Conservation (phyloP, 2,113 vertebrate genomes). For the Siniperca chuatsi region DNA sequence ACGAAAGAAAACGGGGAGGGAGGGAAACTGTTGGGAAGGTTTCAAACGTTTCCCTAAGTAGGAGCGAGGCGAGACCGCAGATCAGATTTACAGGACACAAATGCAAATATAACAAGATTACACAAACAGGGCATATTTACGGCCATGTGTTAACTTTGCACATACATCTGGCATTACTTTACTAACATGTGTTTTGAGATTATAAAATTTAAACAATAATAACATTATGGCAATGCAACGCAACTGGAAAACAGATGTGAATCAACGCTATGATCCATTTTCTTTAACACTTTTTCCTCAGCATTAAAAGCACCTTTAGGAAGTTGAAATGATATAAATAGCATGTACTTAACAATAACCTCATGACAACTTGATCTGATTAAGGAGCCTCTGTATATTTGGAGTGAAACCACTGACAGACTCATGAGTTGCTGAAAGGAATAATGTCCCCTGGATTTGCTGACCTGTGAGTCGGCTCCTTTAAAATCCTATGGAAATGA, state of each 20-base stretch:
- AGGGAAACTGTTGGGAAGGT: slow-evolving; percentile 56
- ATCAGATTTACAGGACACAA: slow-evolving; percentile 58
- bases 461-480: slow-evolving; percentile 8
- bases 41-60: slow-evolving; percentile 58
- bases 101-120: slow-evolving; percentile 46
- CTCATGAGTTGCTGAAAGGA: slow-evolving; percentile 25
- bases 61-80: slow-evolving; percentile 41
- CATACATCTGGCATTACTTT: slow-evolving; percentile 55
- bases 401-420: slow-evolving; percentile 32
- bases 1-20: slow-evolving; percentile 40
- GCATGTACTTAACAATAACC: slow-evolving; percentile 44
- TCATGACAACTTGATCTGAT: slow-evolving; percentile 52
- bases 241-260: slow-evolving; percentile 59
- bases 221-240: slow-evolving; percentile 26
- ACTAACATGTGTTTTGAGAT: slow-evolving; percentile 26
- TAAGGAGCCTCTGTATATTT: slow-evolving; percentile 23
- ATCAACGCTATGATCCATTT: not conserved
- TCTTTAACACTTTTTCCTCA: not conserved
- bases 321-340: slow-evolving; percentile 42
- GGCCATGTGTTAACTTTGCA: slow-evolving; percentile 3
- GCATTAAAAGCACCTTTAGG: slow-evolving; percentile 29
- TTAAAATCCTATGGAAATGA: slow-evolving; percentile 16
- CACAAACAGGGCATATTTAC: slow-evolving; percentile 34
- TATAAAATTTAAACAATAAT: slow-evolving; percentile 41
- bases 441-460: slow-evolving; percentile 10